Base-by-base conservation (phyloP, 2,113 vertebrate species). In the Lepidothrix coronata region DNA sequence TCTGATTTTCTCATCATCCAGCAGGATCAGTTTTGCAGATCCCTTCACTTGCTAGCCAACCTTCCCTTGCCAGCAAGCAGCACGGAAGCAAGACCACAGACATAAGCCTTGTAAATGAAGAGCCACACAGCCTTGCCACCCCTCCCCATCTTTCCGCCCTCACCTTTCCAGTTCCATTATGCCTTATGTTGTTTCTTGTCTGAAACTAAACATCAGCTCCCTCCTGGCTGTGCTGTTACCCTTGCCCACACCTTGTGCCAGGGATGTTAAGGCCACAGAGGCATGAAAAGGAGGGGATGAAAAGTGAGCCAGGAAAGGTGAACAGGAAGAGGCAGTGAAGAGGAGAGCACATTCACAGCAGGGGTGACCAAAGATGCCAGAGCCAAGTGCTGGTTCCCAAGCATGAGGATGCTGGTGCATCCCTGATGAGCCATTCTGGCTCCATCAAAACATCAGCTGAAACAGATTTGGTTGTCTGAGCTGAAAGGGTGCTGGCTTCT, bases 351-450 rank as follows among this genome's bases (percentile, higher is more conserved):
- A 3, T 28, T 39, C 9, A 1, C 14, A 12, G 22, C 33, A 59
- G 11, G 4, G 12, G 7, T 24, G 14, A 52, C 28, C 37, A 52
- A 90, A 66, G 57, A n/a, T 11, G 17, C 22, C 1, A 1, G 13
- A 66, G 70, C 9, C 12, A 39, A 74, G 35, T 0, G 0, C 28
- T 52, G 18, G 33, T 27, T 72, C 31, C 30, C 27, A 52, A 2
- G 8, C 3, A 14, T 3, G 8, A 46, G 0, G 11, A 41, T 8
- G 2, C 52, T 72, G n/a, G 17, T 0, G 1, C 18, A 23, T 30
- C 73, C 48, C 49, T 18, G 30, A 28, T 37, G 66, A 92, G 20
- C 35, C 21, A 15, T n/a, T 65, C 21, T 0, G 1, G 12, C 31
- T 83, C 76, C 63, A 85, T 30, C 46, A 62, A 61, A 83, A 55